phyloP scores from a whole-genome alignment of 1,140 invertebrate species.

The Agrypnia vestita region DNA sequence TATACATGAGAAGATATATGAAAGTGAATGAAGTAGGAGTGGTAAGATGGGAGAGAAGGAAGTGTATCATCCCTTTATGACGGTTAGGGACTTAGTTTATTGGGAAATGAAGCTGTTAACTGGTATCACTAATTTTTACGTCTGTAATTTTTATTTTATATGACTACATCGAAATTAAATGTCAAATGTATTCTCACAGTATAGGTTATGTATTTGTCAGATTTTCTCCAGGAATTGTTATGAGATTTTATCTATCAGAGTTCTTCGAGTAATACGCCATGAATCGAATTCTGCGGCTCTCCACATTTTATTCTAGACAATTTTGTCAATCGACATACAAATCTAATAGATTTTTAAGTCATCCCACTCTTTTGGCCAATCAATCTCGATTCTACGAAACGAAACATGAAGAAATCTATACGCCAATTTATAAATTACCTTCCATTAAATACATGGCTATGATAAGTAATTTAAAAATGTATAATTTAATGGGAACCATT shows the following conservation, averaged over 20 bases:
- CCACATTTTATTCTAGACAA: not conserved
- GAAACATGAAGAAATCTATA: conserved; percentile 49
- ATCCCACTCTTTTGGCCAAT: not conserved
- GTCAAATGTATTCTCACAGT: not conserved
- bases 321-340: not conserved
- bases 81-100: no score
- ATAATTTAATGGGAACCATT: not conserved
- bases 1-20: no score
- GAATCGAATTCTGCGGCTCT: conserved; percentile 17
- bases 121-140: not conserved
- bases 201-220: conserved; percentile 17
- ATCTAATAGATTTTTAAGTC: not conserved
- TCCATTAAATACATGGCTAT: conserved; percentile 54
- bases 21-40: no score
- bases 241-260: not conserved
- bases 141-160: not conserved
- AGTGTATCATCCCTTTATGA: no score
- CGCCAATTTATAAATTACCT: conserved; percentile 63
- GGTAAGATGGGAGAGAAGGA: no score
- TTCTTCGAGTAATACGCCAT: not conserved
- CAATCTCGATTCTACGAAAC: not conserved
- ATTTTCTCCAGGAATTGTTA: not conserved
- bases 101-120: no score
- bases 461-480: conserved; percentile 26
- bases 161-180: not conserved